These are phyloP conservation scores for Calidris pugnax DNA, from an alignment of 2,113 vertebrate genomes.

Conservation along the genomic window DNA sequence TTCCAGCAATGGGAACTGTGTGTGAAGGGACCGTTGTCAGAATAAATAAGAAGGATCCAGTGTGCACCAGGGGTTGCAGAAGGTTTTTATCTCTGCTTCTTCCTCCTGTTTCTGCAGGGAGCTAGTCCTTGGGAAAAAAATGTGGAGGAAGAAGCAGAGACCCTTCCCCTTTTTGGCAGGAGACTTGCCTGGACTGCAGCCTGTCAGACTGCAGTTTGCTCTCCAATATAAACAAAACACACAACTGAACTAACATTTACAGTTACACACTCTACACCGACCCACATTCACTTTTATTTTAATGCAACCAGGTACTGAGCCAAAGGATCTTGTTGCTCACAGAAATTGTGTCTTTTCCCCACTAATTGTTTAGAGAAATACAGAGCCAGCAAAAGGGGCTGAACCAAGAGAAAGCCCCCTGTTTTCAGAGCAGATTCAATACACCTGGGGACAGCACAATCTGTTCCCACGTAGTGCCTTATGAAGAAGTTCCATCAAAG, in stretches of 20 bases:
- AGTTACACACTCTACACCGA: background rate
- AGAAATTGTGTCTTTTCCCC: background rate
- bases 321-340: background rate
- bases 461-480: background rate
- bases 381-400: background rate
- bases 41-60: background rate
- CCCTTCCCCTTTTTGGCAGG: background rate
- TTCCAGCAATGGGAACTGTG: background rate
- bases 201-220: background rate
- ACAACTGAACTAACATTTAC: background rate
- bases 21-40: background rate
- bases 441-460: background rate
- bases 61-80: background rate
- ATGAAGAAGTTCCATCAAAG: background rate
- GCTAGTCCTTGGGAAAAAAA: background rate
- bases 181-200: background rate
- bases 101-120: background rate
- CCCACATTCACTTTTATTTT: background rate
- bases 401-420: background rate
- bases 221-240: background rate
- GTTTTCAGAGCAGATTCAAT: background rate
- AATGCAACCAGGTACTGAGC: background rate
- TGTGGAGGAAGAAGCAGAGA: background rate
- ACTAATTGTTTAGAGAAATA: background rate
- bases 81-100: background rate